Evolutionary conservation across 2,888 invertebrate genomes (phyloP).

Genomic region (Lobophora halterata): DNA sequence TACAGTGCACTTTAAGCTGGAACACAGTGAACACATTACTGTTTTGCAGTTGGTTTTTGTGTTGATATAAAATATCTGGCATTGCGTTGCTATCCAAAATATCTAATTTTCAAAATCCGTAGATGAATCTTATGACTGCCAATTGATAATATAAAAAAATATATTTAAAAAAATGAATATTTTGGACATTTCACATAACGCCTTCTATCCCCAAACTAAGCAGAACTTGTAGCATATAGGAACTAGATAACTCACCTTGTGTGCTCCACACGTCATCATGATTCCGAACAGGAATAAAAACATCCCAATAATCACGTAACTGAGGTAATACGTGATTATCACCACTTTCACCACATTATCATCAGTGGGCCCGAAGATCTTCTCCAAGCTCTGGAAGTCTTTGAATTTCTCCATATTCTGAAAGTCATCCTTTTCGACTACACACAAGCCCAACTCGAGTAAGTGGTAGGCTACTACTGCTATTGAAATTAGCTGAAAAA

Average conservation of each 20-base stretch:
- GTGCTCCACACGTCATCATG: constrained; percentile 63
- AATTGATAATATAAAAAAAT: too few species aligned
- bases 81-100: too few species aligned
- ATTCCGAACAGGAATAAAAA: constrained; percentile 58
- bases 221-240: too few species aligned
- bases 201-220: too few species aligned
- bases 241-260: constrained; percentile 61
- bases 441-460: constrained; percentile 55
- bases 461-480: constrained; percentile 60
- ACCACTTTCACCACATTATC: constrained; percentile 51
- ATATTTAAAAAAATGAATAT: too few species aligned
- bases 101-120: too few species aligned
- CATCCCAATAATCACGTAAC: constrained; percentile 56
- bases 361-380: constrained; percentile 59
- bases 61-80: too few species aligned
- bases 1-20: too few species aligned
- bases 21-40: too few species aligned
- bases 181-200: too few species aligned
- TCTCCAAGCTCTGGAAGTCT: constrained; percentile 64
- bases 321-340: constrained; percentile 56
- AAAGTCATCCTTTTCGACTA: constrained; percentile 50
- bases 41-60: too few species aligned
- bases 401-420: constrained; percentile 54
- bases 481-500: constrained; percentile 62
- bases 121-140: too few species aligned